phyloP scores from a whole-genome alignment of 1,140 invertebrate species.

The Diabrotica undecimpunctata region DNA sequence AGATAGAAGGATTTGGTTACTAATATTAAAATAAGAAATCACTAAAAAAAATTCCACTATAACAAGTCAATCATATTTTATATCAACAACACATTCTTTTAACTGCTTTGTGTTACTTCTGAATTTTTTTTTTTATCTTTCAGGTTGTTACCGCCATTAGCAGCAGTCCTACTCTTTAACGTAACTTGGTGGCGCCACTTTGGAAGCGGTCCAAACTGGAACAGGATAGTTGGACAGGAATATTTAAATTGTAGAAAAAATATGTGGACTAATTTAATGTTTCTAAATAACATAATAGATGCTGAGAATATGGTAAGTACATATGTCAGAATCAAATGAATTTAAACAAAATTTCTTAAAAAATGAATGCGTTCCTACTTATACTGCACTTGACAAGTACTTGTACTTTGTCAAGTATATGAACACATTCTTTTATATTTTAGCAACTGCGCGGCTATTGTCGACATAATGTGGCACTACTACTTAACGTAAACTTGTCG shows the following conservation, averaged over 20 bases:
- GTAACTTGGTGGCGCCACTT: conserved; percentile 31
- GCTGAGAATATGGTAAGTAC: conserved; percentile 40
- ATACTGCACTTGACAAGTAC: no score
- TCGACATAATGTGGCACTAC: no score
- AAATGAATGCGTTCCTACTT: not conserved
- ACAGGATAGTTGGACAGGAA: conserved; percentile 30
- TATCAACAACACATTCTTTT: no score
- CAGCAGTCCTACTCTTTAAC: conserved; percentile 30
- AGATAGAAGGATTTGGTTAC: no score
- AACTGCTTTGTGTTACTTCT: no score
- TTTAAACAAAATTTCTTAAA: not conserved
- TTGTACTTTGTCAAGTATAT: no score
- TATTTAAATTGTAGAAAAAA: conserved; percentile 37
- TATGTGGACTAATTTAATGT: conserved; percentile 54
- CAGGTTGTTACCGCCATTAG: conserved; percentile 33
- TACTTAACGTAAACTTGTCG: no score
- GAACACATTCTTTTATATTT: no score
- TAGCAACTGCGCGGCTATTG: no score
- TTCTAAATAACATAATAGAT: conserved; percentile 57
- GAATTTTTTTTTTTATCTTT: conserved; percentile 15
- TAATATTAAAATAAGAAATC: no score
- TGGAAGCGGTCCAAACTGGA: conserved; percentile 36
- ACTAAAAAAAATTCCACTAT: no score
- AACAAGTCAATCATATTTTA: no score
- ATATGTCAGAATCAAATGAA: not conserved